Evolutionary conservation across 2,888 invertebrate genomes (phyloP).

Genomic region (Stegana nigrithorax): DNA sequence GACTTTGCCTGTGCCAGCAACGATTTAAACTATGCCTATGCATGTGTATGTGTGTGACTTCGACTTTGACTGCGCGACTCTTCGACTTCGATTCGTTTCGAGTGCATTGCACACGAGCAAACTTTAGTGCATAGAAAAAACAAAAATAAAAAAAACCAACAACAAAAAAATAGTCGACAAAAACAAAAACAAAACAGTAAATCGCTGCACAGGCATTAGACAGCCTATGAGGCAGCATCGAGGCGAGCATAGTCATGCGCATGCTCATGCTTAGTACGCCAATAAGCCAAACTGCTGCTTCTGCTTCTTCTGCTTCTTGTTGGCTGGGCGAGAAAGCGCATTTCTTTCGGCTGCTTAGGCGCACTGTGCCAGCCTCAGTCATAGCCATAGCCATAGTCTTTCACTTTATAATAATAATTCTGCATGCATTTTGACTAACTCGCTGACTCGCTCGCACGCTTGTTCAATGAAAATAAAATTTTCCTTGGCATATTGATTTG

Average conservation of each 20-base stretch:
- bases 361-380: conserved; percentile 15
- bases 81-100: no score
- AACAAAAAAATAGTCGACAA: conserved; percentile 29
- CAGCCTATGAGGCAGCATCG: conserved; percentile 27
- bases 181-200: conserved; percentile 31
- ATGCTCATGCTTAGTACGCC: no score
- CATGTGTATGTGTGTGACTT: no score
- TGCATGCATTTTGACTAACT: conserved; percentile 30
- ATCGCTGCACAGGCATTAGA: background rate
- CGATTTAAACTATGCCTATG: no score
- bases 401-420: no score
- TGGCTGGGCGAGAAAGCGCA: conserved; percentile 36
- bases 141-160: conserved; percentile 21
- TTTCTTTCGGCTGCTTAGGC: conserved; percentile 50
- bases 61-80: background rate
- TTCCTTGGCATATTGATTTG: conserved; percentile 46
- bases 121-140: background rate
- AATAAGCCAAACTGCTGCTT: no score
- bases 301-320: conserved; percentile 6
- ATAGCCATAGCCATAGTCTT: no score
- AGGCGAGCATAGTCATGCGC: background rate
- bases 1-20: no score
- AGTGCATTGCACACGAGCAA: conserved; percentile 12
- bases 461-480: conserved; percentile 55
- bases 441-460: background rate